Base-by-base conservation (phyloP, 2,888 invertebrate genomes). In the Podotricha telesiphe region DNA sequence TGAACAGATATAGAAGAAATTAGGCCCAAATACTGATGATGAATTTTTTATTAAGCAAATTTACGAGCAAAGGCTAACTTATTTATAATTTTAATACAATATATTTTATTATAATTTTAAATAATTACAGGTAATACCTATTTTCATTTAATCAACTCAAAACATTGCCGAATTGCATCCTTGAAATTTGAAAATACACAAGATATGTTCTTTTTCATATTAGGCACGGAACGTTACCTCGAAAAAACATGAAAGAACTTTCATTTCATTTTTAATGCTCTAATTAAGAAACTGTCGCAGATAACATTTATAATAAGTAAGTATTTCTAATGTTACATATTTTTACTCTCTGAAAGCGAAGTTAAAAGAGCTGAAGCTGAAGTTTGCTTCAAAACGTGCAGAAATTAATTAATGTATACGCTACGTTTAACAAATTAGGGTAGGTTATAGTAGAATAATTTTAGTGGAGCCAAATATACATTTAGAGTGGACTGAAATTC, bases 361-460 rank as follows among this genome's bases (percentile, higher is more conserved):
- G 65, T 42, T 66, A 68, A 71, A 68, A 68, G 58, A 51, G 70
- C 50, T 22, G 56, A 55, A 55, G 62, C 45, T 63, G 51, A 65
- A 63, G 71, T 71, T 70, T 70, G 62, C 68, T 65, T 63, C 68
- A 66, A 68, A 68, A 68, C 65, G 50, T 47, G 65, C 68, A 51
- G 62, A 65, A 71, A 71, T 71, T 71, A 71, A 71, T 71, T 71
- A 67, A 65, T 70, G 65, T 61, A 67, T 53, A 62, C 61, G 59
- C 51, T 67, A 47, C 67, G 67, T 67, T 67, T 67, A 62, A 61
- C 47, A 67, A 55, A 67, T 47, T 67, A 67, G 61, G 22, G 61
- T 67, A 67, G 67, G 53, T 67, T 67, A 50, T 61, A 59, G 64
- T 61, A 34, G 63, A 55, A 69, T 65, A 55, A 62, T 69, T 70